Percentiles rank a stretch among this genome's conserved stretches.
Conservation (phyloP, 2,797 vertebrate genomes). For the Tamandua tetradactyla region DNA sequence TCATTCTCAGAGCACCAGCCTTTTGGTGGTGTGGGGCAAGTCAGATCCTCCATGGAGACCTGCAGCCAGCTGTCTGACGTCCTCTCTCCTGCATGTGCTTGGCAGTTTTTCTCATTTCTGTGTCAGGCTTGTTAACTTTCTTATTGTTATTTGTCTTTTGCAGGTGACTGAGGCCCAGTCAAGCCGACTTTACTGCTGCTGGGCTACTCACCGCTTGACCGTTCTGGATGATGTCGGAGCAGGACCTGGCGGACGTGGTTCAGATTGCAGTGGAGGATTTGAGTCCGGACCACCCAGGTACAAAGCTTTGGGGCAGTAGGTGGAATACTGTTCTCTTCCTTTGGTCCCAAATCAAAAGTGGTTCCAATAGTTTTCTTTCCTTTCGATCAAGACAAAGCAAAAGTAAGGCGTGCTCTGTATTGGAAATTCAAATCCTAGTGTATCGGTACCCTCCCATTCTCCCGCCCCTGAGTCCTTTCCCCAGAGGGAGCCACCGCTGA, state of each 20-base stretch:
- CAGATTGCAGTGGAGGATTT: slow-evolving; percentile 98
- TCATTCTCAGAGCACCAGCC: background rate
- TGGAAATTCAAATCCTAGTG: background rate
- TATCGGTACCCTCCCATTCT: too few relatives aligned
- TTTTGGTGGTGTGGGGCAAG: background rate
- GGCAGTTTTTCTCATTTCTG: too few relatives aligned
- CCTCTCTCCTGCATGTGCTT: fast-evolving
- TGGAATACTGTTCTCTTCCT: background rate
- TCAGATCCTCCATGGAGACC: too few relatives aligned
- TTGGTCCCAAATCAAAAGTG: too few relatives aligned
- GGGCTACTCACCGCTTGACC: slow-evolving; percentile 6
- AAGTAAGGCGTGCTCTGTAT: background rate
- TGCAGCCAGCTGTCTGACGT: background rate
- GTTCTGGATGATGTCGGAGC: slow-evolving; percentile 95
- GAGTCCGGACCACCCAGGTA: slow-evolving; percentile 92
- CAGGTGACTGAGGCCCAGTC: slow-evolving; percentile 74
- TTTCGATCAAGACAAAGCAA: background rate
- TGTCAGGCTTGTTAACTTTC: background rate
- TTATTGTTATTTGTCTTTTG: slow-evolving; percentile 50
- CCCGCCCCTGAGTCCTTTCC: too few relatives aligned
- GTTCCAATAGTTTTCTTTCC: background rate
- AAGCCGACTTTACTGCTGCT: background rate
- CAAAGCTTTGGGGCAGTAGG: background rate
- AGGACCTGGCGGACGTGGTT: slow-evolving; percentile 96
- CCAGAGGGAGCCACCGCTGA: background rate